Evolutionary conservation across 1,140 invertebrate species (phyloP), one percentile per base, ranked within the genome.

Genomic region (Sinonovacula constricta): DNA sequence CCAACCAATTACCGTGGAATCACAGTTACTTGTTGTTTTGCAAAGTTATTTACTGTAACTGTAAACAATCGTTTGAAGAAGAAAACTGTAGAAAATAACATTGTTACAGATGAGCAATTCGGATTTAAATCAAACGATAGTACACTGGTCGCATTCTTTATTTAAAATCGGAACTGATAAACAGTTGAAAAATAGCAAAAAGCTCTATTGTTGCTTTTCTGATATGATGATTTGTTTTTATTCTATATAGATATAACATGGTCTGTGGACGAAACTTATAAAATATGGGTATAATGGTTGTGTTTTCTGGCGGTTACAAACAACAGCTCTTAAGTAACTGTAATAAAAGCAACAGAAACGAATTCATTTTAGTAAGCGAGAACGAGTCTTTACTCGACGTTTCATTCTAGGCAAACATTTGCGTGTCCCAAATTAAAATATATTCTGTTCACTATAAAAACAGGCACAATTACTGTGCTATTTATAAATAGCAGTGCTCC

Each of bases 61-160:
- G 26, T 71, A 36, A 59, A 71, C 60, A 34, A 71, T 59, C 54
- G 68, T 36, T 30, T 71, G 15, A 60, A 36, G 26, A 28, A 24
- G 10, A 59, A 56, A 56, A 10, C 22, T 3, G 15, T 2, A 51
- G 22, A 12, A 59, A 59, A 71, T 24, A 26, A 60, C 60, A 39
- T 71, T 22, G 34, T 59, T 7, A 59, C 68, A n/a, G 54, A 71
- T 28, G 68, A 53, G 26, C 68, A 71, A 28, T 71, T 71, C 45
- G 33, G 54, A 45, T 71, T 71, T 26, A 36, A 60, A 71, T 14
- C 53, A 22, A 28, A n/a, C 45, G 45, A 30, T 18, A 45, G 54
- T 30, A 71, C 69, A 34, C 22, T 57, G 24, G 30, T 57, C 39
- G 65, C 65, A 33, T 45, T 71, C 33, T n/a, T n/a, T 71, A 60